Conservation (phyloP, 2,888 invertebrate genomes). For the Drosophila melanocephala region DNA sequence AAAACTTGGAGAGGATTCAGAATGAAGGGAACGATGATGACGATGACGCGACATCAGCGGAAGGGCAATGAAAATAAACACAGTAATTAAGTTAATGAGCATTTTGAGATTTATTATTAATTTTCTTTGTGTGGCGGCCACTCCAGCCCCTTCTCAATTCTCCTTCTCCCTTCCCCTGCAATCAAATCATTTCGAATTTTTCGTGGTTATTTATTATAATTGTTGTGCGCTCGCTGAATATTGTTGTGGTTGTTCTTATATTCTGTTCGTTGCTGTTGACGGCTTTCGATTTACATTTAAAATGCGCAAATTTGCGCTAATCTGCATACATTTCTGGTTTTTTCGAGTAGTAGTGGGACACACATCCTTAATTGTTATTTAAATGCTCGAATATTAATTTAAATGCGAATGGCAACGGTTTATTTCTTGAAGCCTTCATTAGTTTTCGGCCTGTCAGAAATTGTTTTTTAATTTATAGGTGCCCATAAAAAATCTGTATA, state of each 20-base stretch:
- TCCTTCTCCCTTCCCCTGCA: not conserved
- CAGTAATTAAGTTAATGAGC: constrained; percentile 83
- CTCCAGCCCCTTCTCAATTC: not conserved
- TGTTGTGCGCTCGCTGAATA: constrained; percentile 50
- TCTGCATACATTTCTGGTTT: constrained; percentile 42
- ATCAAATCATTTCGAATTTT: constrained; percentile 65
- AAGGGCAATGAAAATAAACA: constrained; percentile 83
- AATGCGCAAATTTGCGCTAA: constrained; percentile 69
- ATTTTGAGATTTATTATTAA: constrained; percentile 83
- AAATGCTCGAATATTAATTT: constrained; percentile 64
- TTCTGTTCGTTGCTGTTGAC: constrained; percentile 27
- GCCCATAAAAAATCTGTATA: constrained; percentile 57
- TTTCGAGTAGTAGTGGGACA: constrained; percentile 4
- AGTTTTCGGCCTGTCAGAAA: constrained; percentile 40
- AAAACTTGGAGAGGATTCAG: constrained; percentile 40
- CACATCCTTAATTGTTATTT: constrained; percentile 66
- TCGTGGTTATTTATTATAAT: constrained; percentile 76
- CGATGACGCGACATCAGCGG: constrained; percentile 48
- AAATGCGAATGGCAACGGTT: constrained; percentile 39
- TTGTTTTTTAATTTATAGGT: constrained; percentile 75
- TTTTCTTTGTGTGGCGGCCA: constrained; percentile 58
- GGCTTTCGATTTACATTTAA: constrained; percentile 71
- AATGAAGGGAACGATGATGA: constrained; percentile 20
- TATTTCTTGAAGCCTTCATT: constrained; percentile 29
- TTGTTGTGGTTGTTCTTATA: constrained; percentile 32